Percentiles rank a stretch among this genome's conserved stretches.
Evolutionary conservation across 2,113 vertebrate genomes (phyloP).

Genomic region (Psittacus erithacus): DNA sequence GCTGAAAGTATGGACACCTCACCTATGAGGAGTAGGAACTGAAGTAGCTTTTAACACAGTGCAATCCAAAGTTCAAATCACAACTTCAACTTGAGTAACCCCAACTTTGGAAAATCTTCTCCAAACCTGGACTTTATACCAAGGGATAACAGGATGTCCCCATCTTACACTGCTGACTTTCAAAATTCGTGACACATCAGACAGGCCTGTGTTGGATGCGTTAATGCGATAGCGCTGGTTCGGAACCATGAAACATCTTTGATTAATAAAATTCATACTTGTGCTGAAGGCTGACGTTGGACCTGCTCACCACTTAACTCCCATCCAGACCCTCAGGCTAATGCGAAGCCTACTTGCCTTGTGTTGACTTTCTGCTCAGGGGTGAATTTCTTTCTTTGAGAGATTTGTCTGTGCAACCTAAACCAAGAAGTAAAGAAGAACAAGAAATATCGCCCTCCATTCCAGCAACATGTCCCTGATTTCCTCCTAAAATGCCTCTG

Average conservation of each 20-base stretch:
- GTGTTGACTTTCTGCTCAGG: not conserved
- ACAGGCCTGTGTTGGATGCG: not conserved
- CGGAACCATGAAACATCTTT: not conserved
- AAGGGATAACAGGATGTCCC: not conserved
- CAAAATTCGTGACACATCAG: not conserved
- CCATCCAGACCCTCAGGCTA: not conserved
- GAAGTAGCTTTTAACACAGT: not conserved
- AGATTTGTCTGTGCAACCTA: not conserved
- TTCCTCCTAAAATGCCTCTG: constrained; percentile 41
- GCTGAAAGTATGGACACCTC: not conserved
- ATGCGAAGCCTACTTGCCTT: not conserved
- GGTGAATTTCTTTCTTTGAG: not conserved
- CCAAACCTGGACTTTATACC: not conserved
- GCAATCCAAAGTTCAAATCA: not conserved
- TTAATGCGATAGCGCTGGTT: not conserved
- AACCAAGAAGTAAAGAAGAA: not conserved
- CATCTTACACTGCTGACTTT: not conserved
- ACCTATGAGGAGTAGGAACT: not conserved
- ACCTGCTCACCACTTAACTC: not conserved
- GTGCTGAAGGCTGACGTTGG: not conserved
- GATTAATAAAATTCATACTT: not conserved
- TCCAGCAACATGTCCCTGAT: not conserved
- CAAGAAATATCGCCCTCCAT: constrained; percentile 5
- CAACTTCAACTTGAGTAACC: not conserved
- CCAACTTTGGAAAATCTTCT: not conserved